Evolutionary conservation across 1,140 invertebrate species (phyloP).

Genomic region (Rhynchophorus ferrugineus): DNA sequence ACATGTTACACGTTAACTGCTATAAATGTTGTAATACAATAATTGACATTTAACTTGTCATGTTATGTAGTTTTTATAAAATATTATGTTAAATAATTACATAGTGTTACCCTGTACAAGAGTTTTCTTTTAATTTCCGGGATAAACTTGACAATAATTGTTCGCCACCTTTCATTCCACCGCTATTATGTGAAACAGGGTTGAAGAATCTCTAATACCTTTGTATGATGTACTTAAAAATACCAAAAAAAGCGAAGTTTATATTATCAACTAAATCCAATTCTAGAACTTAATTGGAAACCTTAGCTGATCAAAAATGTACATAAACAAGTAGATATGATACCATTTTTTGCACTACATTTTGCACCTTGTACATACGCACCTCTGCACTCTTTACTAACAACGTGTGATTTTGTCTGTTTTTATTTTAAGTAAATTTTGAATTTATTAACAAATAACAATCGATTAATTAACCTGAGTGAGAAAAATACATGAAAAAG

Average conservation of each 20-base stretch:
- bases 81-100: too few relatives aligned
- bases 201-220: conserved; percentile 5
- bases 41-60: too few relatives aligned
- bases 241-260: not conserved
- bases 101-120: too few relatives aligned
- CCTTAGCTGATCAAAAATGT: conserved; percentile 1
- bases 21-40: too few relatives aligned
- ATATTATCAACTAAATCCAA: conserved; percentile 7
- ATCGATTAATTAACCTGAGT: too few relatives aligned
- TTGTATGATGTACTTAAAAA: not conserved
- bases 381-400: conserved; percentile 11
- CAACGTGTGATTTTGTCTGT: not conserved
- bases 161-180: not conserved
- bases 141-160: not conserved
- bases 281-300: conserved; percentile 18
- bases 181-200: conserved; percentile 3
- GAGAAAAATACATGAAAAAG: too few relatives aligned
- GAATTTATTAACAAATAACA: too few relatives aligned
- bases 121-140: too few relatives aligned
- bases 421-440: too few relatives aligned
- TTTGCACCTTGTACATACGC: conserved; percentile 14
- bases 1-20: too few relatives aligned
- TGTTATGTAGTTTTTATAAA: too few relatives aligned
- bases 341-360: conserved; percentile 11
- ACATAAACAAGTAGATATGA: conserved; percentile 10